Evolutionary conservation across 1,140 invertebrate species (phyloP).

Genomic region (Danaus melanippus): DNA sequence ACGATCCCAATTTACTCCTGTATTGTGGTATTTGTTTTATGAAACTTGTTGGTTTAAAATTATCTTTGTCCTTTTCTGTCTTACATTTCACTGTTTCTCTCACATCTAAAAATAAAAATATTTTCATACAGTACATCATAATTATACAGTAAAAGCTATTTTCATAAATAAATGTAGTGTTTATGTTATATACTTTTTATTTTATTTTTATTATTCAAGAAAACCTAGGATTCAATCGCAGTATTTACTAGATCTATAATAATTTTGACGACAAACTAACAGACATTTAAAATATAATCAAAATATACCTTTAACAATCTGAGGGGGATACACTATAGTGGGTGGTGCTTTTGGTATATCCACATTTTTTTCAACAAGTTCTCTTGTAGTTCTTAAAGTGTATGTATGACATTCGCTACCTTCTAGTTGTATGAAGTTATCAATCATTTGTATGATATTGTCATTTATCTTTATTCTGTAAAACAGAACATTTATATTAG

Average conservation of each 20-base stretch:
- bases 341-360: conserved; percentile 43
- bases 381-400: conserved; percentile 31
- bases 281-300: neutral
- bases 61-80: conserved; percentile 20
- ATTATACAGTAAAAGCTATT: too few species aligned
- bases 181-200: too few species aligned
- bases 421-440: conserved; percentile 43
- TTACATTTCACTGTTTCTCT: conserved; percentile 30
- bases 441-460: conserved; percentile 35
- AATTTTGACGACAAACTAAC: too few species aligned
- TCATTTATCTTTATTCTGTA: conserved; percentile 45
- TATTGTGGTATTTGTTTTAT: conserved; percentile 39
- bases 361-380: conserved; percentile 32
- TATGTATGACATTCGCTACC: conserved; percentile 31
- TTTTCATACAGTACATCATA: too few species aligned
- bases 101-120: conserved; percentile 34
- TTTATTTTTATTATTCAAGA: too few species aligned
- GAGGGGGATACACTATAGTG: conserved; percentile 42
- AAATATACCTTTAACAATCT: conserved; percentile 42
- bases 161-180: too few species aligned
- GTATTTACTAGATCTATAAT: too few species aligned
- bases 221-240: too few species aligned
- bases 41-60: conserved; percentile 27
- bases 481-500: neutral
- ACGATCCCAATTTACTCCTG: conserved; percentile 40